Evolutionary conservation across 2,113 vertebrate species (phyloP).

Genomic region (Microcebus tavaratra): DNA sequence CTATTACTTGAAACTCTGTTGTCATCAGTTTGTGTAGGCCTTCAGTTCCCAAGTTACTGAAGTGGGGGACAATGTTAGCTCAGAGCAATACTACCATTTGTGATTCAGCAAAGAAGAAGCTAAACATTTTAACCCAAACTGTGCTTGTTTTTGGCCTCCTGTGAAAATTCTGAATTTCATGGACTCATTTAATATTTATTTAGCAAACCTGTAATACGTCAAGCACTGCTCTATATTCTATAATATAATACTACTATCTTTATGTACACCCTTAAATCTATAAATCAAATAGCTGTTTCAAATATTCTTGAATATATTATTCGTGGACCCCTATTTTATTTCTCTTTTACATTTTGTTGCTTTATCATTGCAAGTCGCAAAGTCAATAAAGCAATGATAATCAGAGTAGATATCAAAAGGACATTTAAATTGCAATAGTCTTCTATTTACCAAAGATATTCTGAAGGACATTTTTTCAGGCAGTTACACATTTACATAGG

Average conservation of each 20-base stretch:
- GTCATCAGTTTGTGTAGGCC: neutral
- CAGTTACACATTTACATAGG: slow-evolving; percentile 71
- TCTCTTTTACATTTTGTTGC: slow-evolving; percentile 51
- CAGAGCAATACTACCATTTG: neutral
- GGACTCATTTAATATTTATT: slow-evolving; percentile 34
- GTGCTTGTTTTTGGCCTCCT: neutral
- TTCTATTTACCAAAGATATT: slow-evolving; percentile 65
- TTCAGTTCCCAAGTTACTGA: neutral
- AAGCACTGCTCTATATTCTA: neutral
- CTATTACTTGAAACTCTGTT: neutral
- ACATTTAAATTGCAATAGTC: slow-evolving; percentile 61
- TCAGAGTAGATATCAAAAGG: slow-evolving; percentile 61
- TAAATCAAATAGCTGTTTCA: neutral
- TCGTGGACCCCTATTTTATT: slow-evolving; percentile 10
- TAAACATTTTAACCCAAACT: neutral
- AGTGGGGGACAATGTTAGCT: neutral
- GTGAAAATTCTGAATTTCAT: slow-evolving; percentile 47
- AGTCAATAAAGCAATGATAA: slow-evolving; percentile 67
- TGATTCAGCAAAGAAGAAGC: neutral
- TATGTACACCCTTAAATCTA: neutral
- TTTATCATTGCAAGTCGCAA: slow-evolving; percentile 55
- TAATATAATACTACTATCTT: neutral
- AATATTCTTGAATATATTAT: slow-evolving; percentile 34
- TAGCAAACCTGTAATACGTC: neutral
- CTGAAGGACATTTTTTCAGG: slow-evolving; percentile 70